Evolutionary conservation across 2,797 vertebrate genomes (phyloP).

Genomic region (Clamator glandarius): DNA sequence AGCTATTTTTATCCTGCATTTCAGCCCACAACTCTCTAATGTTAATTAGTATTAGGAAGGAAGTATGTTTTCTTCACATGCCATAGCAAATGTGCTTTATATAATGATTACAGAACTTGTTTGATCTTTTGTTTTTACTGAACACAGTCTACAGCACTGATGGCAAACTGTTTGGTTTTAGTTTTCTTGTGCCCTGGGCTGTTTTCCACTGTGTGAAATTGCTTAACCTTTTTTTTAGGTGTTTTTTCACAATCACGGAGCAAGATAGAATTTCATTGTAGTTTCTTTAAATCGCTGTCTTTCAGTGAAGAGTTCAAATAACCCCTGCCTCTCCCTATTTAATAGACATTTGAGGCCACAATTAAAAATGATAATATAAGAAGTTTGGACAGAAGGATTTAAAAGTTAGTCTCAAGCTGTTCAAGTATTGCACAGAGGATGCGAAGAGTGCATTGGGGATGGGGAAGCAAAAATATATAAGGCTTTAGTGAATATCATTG

Average conservation of each 20-base stretch:
- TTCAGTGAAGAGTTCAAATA: slow-evolving; percentile 57
- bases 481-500: not conserved
- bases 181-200: slow-evolving; percentile 74
- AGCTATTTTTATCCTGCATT: slow-evolving; percentile 70
- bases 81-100: slow-evolving; percentile 69
- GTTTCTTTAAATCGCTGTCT: slow-evolving; percentile 77
- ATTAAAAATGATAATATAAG: not conserved
- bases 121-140: slow-evolving; percentile 72
- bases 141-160: slow-evolving; percentile 61
- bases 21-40: slow-evolving; percentile 70
- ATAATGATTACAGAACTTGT: slow-evolving; percentile 64
- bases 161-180: slow-evolving; percentile 74
- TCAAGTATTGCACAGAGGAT: not conserved
- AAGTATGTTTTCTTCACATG: slow-evolving; percentile 68
- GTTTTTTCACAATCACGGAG: slow-evolving; percentile 77
- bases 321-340: not conserved
- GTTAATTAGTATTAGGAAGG: slow-evolving; percentile 77
- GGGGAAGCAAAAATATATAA: not conserved
- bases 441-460: not conserved
- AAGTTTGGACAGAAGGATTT: not conserved
- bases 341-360: slow-evolving; percentile 48
- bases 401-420: not conserved
- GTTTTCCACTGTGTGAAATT: slow-evolving; percentile 73
- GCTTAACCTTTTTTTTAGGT: slow-evolving; percentile 63
- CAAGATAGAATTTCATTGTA: slow-evolving; percentile 73